Conservation (phyloP, 2,797 vertebrate genomes). For the Paratrypauchen microcephalus region DNA sequence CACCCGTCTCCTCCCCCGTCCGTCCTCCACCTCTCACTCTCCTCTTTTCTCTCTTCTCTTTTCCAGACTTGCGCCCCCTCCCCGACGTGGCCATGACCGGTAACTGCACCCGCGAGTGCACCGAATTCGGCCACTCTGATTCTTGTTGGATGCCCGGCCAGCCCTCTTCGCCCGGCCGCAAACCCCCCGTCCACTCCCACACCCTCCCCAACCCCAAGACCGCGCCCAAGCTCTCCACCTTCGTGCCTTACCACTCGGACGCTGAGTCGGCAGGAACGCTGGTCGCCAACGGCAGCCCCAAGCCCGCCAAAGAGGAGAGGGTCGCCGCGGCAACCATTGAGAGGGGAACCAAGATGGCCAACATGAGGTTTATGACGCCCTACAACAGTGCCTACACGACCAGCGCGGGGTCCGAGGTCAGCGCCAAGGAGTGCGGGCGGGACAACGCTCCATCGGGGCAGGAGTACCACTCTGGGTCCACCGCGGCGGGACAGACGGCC, state of each 20-base stretch:
- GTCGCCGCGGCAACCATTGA: slow-evolving; percentile 48
- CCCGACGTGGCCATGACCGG: slow-evolving; percentile 98
- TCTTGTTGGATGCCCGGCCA: slow-evolving; percentile 99
- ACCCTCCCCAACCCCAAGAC: slow-evolving; percentile 91
- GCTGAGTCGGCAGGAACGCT: slow-evolving; percentile 91
- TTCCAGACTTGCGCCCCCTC: slow-evolving; percentile 90
- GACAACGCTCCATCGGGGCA: slow-evolving; percentile 98
- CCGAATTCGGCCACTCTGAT: slow-evolving; percentile 96
- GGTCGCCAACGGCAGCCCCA: slow-evolving; percentile 90
- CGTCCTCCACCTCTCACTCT: not conserved
- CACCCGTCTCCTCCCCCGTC: slow-evolving; percentile 6
- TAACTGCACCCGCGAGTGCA: slow-evolving; percentile 96
- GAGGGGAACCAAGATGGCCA: slow-evolving; percentile 87
- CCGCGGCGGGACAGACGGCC: slow-evolving; percentile 88
- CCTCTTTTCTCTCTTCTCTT: not conserved
- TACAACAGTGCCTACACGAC: slow-evolving; percentile 94
- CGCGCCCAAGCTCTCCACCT: slow-evolving; percentile 95
- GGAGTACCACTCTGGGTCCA: slow-evolving; percentile 90
- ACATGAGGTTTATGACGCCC: slow-evolving; percentile 95
- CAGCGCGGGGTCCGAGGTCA: slow-evolving; percentile 86
- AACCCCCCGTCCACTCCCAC: slow-evolving; percentile 84
- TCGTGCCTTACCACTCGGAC: slow-evolving; percentile 99
- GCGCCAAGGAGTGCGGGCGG: slow-evolving; percentile 91
- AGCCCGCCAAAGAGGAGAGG: slow-evolving; percentile 88
- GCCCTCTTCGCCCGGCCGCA: slow-evolving; percentile 92